Conservation (phyloP, 1,140 invertebrate species). For the Tetraneura akinire region DNA sequence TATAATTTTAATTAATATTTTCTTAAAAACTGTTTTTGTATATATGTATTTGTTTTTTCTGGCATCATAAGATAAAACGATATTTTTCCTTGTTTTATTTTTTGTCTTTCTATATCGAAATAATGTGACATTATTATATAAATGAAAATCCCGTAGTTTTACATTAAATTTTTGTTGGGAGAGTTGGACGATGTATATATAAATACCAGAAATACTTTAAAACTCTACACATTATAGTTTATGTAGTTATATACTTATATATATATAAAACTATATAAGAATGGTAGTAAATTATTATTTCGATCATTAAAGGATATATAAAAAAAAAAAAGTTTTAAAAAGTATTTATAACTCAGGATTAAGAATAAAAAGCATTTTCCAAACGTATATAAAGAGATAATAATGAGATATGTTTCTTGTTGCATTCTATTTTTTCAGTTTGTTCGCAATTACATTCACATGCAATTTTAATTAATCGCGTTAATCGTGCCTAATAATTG, state of each 20-base stretch:
- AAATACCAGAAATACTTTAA: neutral
- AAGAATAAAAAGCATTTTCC: slow-evolving; percentile 6
- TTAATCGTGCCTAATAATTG: too few relatives aligned
- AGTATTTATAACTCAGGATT: neutral
- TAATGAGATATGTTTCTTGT: too few relatives aligned
- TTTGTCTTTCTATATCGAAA: neutral
- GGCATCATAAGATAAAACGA: neutral
- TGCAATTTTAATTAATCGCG: too few relatives aligned
- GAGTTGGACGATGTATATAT: slow-evolving; percentile 9
- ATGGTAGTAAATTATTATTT: slow-evolving; percentile 16
- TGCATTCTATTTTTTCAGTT: neutral
- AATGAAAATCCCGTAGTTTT: slow-evolving; percentile 18
- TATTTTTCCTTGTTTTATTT: neutral
- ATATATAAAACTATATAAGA: too few relatives aligned
- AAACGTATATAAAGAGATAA: slow-evolving; percentile 20
- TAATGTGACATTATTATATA: neutral
- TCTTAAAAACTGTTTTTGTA: neutral
- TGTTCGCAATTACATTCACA: too few relatives aligned
- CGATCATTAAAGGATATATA: slow-evolving; percentile 1
- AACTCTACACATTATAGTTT: too few relatives aligned
- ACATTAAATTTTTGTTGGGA: slow-evolving; percentile 19
- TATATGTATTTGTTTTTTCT: slow-evolving; percentile 12
- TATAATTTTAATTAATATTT: slow-evolving; percentile 19
- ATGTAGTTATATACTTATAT: too few relatives aligned
- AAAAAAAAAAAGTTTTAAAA: slow-evolving; percentile 29